Percentiles rank a stretch among this genome's conserved stretches.
Evolutionary conservation across 2,113 vertebrate species (phyloP).

Genomic region (Andinoacara biseriatus): DNA sequence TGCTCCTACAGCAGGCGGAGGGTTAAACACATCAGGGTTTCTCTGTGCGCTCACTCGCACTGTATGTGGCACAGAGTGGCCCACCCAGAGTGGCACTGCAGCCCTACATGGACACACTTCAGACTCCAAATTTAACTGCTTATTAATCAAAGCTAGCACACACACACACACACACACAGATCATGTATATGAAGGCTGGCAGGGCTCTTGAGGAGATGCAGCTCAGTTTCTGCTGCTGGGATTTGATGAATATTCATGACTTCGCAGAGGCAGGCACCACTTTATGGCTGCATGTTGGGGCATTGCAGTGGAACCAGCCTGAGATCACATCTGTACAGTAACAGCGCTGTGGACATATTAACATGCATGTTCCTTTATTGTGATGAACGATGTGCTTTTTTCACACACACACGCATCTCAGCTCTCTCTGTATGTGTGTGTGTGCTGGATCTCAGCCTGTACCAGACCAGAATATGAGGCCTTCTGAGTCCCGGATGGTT

Average conservation of each 20-base stretch:
- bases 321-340: neutral
- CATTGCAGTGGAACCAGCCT: constrained; percentile 3
- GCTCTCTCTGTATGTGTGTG: neutral
- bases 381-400: neutral
- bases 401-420: neutral
- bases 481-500: neutral
- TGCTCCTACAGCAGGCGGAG: too few species aligned
- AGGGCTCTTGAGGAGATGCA: constrained; percentile 31
- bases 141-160: constrained; percentile 42
- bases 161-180: neutral
- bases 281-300: neutral
- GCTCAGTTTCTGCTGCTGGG: constrained; percentile 44
- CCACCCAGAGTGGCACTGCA: constrained; percentile 38
- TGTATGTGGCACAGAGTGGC: neutral
- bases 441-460: neutral
- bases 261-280: neutral
- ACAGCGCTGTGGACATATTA: neutral
- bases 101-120: constrained; percentile 66
- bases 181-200: constrained; percentile 23
- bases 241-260: constrained; percentile 71
- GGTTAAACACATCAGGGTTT: neutral
- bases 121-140: constrained; percentile 25
- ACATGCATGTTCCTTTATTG: neutral
- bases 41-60: neutral
- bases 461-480: neutral